Conservation (phyloP, 2,888 invertebrate species). For the Meteorus colon region DNA sequence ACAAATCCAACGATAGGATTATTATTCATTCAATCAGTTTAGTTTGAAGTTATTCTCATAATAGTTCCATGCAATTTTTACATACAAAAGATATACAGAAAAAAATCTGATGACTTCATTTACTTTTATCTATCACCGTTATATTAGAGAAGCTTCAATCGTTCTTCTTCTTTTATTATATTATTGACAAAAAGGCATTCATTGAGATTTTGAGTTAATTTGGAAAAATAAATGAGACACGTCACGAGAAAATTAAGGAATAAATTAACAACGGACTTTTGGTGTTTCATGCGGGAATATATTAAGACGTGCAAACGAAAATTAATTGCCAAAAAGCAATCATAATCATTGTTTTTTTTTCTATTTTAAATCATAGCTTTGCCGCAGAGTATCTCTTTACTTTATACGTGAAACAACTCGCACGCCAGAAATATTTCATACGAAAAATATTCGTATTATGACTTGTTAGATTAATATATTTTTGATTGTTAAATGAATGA, state of each 20-base stretch:
- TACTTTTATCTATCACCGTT: neutral
- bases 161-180: neutral
- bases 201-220: neutral
- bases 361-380: slow-evolving; percentile 37
- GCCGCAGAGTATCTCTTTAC: slow-evolving; percentile 39
- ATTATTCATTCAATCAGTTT: neutral
- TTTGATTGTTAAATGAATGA: slow-evolving; percentile 20
- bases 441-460: neutral
- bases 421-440: slow-evolving; percentile 46
- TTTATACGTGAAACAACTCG: slow-evolving; percentile 50
- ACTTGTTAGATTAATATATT: neutral
- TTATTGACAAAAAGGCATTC: neutral
- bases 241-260: neutral
- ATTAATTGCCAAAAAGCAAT: slow-evolving; percentile 5
- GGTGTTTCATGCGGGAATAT: neutral
- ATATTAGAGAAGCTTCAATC: neutral
- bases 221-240: neutral
- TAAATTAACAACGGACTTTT: neutral
- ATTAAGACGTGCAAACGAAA: slow-evolving; percentile 18
- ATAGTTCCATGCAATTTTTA: neutral
- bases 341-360: neutral
- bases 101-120: neutral
- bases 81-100: neutral
- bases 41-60: neutral
- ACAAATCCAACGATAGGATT: neutral